phyloP scores from a whole-genome alignment of 2,888 invertebrate genomes.

The Parnassius apollo region DNA sequence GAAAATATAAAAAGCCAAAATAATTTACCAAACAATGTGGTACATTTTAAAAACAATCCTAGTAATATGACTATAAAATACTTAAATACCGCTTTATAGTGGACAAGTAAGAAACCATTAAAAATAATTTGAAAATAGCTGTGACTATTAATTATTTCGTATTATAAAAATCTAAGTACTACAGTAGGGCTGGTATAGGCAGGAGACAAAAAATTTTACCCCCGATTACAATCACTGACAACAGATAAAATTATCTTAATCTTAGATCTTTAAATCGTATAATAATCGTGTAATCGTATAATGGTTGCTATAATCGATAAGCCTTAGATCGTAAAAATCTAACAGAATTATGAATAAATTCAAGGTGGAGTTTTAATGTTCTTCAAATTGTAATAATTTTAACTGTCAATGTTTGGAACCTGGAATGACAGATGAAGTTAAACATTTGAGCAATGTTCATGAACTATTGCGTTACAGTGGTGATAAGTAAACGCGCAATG shows the following conservation, averaged over 20 bases:
- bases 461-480: no score
- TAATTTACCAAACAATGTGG: slow-evolving; percentile 58
- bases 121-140: slow-evolving; percentile 26
- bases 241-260: no score
- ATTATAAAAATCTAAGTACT: no score
- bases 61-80: slow-evolving; percentile 49
- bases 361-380: slow-evolving; percentile 1
- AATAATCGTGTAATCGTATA: no score
- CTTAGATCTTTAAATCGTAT: no score
- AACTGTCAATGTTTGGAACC: not conserved
- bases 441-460: no score
- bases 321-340: slow-evolving; percentile 4
- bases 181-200: no score
- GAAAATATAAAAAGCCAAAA: slow-evolving; percentile 60
- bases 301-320: no score
- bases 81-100: slow-evolving; percentile 42
- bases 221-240: no score
- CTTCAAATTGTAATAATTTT: not conserved
- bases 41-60: slow-evolving; percentile 49
- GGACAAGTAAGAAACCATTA: slow-evolving; percentile 31
- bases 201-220: no score
- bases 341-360: slow-evolving; percentile 7
- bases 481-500: no score
- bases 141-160: not conserved
- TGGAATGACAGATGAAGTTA: not conserved